Evolutionary conservation across 2,113 vertebrate species (phyloP).

Genomic region (Sardina pilchardus): DNA sequence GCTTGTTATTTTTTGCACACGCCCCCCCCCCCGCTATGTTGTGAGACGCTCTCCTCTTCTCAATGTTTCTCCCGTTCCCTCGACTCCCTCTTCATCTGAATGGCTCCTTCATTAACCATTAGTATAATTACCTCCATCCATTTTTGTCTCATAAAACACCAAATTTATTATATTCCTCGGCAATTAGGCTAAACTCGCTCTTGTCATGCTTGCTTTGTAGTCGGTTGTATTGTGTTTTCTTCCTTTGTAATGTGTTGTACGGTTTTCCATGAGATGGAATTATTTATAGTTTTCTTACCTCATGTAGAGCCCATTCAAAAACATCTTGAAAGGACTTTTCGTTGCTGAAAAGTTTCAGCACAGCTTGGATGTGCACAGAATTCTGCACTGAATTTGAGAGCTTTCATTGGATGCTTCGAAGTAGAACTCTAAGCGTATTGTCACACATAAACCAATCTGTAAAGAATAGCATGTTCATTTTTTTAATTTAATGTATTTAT

Average conservation of each 20-base stretch:
- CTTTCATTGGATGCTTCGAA: background rate
- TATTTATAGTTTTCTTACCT: background rate
- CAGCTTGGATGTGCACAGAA: background rate
- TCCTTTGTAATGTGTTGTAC: background rate
- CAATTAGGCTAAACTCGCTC: background rate
- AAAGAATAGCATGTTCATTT: background rate
- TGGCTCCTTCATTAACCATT: slow-evolving; percentile 2
- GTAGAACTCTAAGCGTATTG: background rate
- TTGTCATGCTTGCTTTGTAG: background rate
- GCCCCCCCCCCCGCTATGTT: background rate
- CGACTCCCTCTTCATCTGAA: background rate
- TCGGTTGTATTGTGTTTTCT: background rate
- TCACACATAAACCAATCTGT: background rate
- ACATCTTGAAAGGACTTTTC: background rate
- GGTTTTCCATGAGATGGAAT: background rate
- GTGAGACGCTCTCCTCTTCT: background rate
- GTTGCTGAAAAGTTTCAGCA: background rate
- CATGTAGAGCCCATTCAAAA: background rate
- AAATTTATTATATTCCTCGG: background rate
- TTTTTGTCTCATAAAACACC: background rate
- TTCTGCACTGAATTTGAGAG: background rate
- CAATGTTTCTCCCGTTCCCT: background rate
- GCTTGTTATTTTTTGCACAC: background rate
- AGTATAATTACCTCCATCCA: slow-evolving; percentile 3
- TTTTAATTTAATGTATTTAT: background rate